Evolutionary conservation across 2,888 invertebrate genomes (phyloP).

Genomic region (Meteorus colon): DNA sequence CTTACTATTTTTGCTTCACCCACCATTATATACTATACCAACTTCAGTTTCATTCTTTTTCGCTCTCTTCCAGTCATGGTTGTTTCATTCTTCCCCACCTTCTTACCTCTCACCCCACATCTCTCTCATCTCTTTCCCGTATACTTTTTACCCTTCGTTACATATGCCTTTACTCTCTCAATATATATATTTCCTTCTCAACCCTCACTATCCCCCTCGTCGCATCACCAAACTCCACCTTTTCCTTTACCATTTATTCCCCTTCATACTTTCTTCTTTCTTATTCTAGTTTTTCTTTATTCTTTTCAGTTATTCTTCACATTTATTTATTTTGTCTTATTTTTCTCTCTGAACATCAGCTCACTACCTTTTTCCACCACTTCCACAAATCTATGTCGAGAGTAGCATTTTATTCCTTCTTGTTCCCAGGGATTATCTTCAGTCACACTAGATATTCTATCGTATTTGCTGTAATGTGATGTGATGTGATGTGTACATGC

Average conservation of each 20-base stretch:
- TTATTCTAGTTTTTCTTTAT: conserved; percentile 25
- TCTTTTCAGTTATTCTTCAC: conserved; percentile 43
- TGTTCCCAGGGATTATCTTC: conserved; percentile 40
- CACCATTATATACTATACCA: background rate
- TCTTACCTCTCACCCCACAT: conserved; percentile 15
- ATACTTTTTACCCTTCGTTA: conserved; percentile 39
- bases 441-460: conserved; percentile 33
- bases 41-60: conserved; percentile 3
- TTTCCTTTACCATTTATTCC: conserved; percentile 46
- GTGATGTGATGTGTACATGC: conserved; percentile 10
- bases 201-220: conserved; percentile 34
- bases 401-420: conserved; percentile 28
- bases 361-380: conserved; percentile 34
- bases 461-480: conserved; percentile 8
- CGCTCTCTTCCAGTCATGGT: background rate
- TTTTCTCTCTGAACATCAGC: conserved; percentile 21
- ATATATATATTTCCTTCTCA: conserved; percentile 26
- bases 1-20: background rate
- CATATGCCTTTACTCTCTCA: conserved; percentile 34
- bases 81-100: conserved; percentile 40
- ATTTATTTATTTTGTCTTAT: conserved; percentile 40
- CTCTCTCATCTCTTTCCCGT: conserved; percentile 1
- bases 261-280: conserved; percentile 43
- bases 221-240: conserved; percentile 33
- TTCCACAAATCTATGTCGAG: conserved; percentile 41